A percentile compares a stretch with the other conserved stretches of the same genome.
Evolutionary conservation across 2,888 invertebrate species (phyloP).

Genomic region (Andrena haemorrhoa): DNA sequence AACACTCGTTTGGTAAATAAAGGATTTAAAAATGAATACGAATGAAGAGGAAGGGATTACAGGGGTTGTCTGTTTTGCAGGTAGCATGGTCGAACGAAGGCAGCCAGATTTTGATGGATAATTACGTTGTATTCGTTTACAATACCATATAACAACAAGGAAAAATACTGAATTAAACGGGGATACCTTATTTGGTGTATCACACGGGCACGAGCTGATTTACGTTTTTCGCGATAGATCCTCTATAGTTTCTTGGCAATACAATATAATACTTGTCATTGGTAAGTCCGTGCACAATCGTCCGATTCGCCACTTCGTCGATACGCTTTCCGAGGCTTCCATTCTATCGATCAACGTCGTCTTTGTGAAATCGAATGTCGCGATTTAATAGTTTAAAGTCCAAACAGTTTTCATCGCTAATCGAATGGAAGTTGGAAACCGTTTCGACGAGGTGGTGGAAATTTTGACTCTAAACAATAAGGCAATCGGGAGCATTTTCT

Average conservation of each 20-base stretch:
- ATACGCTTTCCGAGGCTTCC: background rate
- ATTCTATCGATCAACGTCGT: constrained; percentile 2
- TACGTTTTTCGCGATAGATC: constrained; percentile 63
- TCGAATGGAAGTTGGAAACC: constrained; percentile 1
- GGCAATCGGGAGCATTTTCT: constrained; percentile 25
- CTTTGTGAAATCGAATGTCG: background rate
- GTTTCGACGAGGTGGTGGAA: background rate
- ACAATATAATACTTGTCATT: constrained; percentile 75
- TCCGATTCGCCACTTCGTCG: constrained; percentile 6
- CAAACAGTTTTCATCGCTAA: background rate
- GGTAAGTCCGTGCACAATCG: constrained; percentile 62
- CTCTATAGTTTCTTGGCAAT: constrained; percentile 66
- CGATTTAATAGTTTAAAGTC: background rate
- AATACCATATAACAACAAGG: constrained; percentile 79
- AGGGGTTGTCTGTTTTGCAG: background rate
- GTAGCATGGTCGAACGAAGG: background rate
- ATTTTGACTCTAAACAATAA: constrained; percentile 3
- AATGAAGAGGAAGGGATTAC: background rate
- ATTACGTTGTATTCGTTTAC: constrained; percentile 80
- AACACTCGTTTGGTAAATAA: constrained; percentile 52
- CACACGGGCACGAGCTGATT: constrained; percentile 67
- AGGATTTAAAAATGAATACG: constrained; percentile 26
- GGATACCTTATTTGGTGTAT: constrained; percentile 75
- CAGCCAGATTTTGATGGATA: constrained; percentile 37
- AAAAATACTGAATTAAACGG: constrained; percentile 81